phyloP scores from a whole-genome alignment of 2,888 invertebrate species.

The Sarcophaga caerulescens region DNA sequence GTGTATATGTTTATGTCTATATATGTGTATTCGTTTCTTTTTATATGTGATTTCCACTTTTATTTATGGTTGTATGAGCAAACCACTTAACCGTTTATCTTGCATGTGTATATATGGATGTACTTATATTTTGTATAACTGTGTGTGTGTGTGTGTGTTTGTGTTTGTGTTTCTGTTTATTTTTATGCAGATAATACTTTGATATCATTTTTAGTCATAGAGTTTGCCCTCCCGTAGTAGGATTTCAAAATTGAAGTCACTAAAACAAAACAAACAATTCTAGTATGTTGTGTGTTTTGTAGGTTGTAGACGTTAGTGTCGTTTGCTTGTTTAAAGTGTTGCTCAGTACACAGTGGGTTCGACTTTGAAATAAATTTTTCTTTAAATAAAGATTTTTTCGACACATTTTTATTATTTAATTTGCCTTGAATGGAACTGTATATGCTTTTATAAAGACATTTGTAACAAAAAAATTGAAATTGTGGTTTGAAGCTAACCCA shows the following conservation, averaged over 20 bases:
- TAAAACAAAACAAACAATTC: conserved; percentile 2
- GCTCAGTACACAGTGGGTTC: not conserved
- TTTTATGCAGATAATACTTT: conserved; percentile 41
- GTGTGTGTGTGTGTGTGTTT: not conserved
- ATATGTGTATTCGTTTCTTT: too few species aligned
- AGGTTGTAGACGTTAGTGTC: not conserved
- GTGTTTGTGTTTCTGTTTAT: not conserved
- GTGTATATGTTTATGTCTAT: not conserved
- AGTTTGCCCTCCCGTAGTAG: conserved; percentile 8
- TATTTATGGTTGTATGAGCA: conserved; percentile 55
- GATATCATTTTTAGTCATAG: conserved; percentile 47
- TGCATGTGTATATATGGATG: not conserved
- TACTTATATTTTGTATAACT: not conserved
- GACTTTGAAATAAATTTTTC: not conserved
- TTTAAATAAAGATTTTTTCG: not conserved
- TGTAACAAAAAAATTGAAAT: too few species aligned
- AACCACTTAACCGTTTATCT: conserved; percentile 53
- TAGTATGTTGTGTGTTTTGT: not conserved
- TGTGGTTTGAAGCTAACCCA: too few species aligned
- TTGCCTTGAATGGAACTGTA: too few species aligned
- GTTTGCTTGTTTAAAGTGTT: not conserved
- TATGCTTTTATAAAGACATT: too few species aligned
- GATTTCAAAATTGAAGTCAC: conserved; percentile 43
- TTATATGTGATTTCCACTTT: conserved; percentile 36
- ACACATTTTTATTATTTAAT: too few species aligned